Evolutionary conservation across 2,888 invertebrate genomes (phyloP).

Genomic region (Caenorhabditis wallacei): DNA sequence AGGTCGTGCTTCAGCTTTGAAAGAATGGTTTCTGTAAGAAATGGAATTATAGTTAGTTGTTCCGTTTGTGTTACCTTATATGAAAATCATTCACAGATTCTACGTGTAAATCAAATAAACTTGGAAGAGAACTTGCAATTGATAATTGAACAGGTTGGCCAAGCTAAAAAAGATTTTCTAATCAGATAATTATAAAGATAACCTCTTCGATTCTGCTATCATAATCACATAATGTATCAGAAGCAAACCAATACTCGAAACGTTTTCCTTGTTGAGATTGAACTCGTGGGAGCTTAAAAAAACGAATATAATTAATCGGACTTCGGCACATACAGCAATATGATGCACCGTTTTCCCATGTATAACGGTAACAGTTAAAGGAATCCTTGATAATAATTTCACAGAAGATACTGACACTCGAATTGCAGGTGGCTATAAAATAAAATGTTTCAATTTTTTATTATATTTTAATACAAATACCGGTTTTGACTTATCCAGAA

Average conservation of each 20-base stretch:
- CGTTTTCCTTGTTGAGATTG: constrained; percentile 17
- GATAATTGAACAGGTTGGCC: constrained; percentile 15
- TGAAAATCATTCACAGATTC: constrained; percentile 7
- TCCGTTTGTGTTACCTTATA: constrained; percentile 10
- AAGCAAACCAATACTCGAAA: constrained; percentile 27
- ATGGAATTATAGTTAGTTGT: too few relatives aligned
- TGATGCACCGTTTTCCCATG: constrained; percentile 19
- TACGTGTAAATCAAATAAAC: constrained; percentile 3
- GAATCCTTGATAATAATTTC: too few relatives aligned
- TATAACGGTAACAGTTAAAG: constrained; percentile 13
- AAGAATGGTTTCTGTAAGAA: not conserved
- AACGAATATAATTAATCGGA: too few relatives aligned
- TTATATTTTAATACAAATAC: not conserved
- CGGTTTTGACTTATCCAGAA: not conserved
- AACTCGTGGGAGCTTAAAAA: constrained; percentile 8
- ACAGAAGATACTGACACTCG: constrained; percentile 1
- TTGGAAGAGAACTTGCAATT: constrained; percentile 5
- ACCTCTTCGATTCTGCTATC: too few relatives aligned
- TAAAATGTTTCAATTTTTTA: not conserved
- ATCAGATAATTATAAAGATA: too few relatives aligned
- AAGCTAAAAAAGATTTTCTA: too few relatives aligned
- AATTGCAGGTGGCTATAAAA: constrained; percentile 9
- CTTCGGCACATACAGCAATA: constrained; percentile 18
- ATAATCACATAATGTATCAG: constrained; percentile 33
- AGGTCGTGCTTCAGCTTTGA: not conserved